Percentiles rank a stretch among this genome's conserved stretches.
These are phyloP conservation scores for Mizuhopecten yessoensis DNA, from an alignment of 1,140 invertebrate genomes.

Conservation along the genomic window DNA sequence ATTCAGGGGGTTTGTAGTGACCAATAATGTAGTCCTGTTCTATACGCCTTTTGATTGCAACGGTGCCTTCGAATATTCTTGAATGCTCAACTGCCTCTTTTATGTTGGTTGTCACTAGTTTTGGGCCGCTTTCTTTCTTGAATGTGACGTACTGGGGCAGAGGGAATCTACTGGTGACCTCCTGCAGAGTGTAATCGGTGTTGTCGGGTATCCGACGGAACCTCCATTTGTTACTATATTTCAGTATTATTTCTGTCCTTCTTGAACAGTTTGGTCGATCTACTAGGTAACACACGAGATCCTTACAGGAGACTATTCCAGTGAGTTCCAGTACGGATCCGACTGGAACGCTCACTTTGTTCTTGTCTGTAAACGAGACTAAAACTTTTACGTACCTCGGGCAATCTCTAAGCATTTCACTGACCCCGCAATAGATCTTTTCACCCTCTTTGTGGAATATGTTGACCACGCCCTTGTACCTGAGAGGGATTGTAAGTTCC, in stretches of 20 bases:
- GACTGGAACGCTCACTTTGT: neutral
- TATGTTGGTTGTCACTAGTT: slow-evolving; percentile 51
- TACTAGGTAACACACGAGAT: slow-evolving; percentile 44
- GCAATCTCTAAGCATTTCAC: slow-evolving; percentile 52
- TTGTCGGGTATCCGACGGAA: slow-evolving; percentile 53
- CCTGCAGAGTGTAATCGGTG: slow-evolving; percentile 53
- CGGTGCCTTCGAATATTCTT: slow-evolving; percentile 49
- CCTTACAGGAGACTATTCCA: slow-evolving; percentile 44
- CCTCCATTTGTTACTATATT: neutral
- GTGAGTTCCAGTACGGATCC: slow-evolving; percentile 48
- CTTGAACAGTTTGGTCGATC: neutral
- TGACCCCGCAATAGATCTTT: neutral
- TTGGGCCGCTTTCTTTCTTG: slow-evolving; percentile 49
- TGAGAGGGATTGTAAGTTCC: slow-evolving; percentile 59
- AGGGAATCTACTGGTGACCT: slow-evolving; percentile 51
- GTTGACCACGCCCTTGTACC: slow-evolving; percentile 57
- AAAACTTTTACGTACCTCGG: slow-evolving; percentile 50
- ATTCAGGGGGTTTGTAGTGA: slow-evolving; percentile 54
- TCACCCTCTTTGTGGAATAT: slow-evolving; percentile 32
- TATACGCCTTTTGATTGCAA: slow-evolving; percentile 44
- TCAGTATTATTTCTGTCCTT: slow-evolving; percentile 24
- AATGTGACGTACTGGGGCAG: slow-evolving; percentile 58
- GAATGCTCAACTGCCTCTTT: slow-evolving; percentile 53
- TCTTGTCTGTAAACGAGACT: slow-evolving; percentile 38
- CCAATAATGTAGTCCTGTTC: slow-evolving; percentile 54